Evolutionary conservation across 2,113 vertebrate species (phyloP).

Genomic region (Bagarius yarrelli): DNA sequence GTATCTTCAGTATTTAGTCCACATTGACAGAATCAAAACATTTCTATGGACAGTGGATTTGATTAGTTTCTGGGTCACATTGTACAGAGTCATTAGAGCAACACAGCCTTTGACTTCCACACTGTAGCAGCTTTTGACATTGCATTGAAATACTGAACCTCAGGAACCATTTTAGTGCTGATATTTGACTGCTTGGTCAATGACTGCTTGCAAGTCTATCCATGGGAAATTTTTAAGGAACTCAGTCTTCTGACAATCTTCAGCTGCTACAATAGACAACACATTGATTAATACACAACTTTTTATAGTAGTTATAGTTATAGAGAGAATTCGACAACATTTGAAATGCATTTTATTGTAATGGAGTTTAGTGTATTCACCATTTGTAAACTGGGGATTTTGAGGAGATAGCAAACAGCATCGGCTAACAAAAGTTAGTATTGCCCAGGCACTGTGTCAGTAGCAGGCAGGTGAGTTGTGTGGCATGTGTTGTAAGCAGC

Average conservation of each 20-base stretch:
- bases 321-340: no score
- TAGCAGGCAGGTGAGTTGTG: conserved; percentile 18
- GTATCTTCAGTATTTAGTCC: no score
- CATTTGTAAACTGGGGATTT: not conserved
- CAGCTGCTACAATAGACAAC: not conserved
- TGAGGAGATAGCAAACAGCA: not conserved
- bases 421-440: conserved; percentile 2
- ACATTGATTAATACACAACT: not conserved
- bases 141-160: not conserved
- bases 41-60: not conserved
- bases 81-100: not conserved
- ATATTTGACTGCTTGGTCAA: not conserved
- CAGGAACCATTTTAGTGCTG: not conserved
- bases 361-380: not conserved
- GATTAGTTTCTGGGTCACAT: not conserved
- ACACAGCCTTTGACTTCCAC: not conserved
- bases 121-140: not conserved
- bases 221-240: not conserved
- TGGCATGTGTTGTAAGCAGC: conserved; percentile 46
- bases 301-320: not conserved
- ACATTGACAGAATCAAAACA: not conserved
- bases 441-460: not conserved
- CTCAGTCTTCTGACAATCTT: not conserved
- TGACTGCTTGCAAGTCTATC: not conserved
- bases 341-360: not conserved